Evolutionary conservation across 2,113 vertebrate species (phyloP).

Genomic region (Dendropsophus ebraccatus): DNA sequence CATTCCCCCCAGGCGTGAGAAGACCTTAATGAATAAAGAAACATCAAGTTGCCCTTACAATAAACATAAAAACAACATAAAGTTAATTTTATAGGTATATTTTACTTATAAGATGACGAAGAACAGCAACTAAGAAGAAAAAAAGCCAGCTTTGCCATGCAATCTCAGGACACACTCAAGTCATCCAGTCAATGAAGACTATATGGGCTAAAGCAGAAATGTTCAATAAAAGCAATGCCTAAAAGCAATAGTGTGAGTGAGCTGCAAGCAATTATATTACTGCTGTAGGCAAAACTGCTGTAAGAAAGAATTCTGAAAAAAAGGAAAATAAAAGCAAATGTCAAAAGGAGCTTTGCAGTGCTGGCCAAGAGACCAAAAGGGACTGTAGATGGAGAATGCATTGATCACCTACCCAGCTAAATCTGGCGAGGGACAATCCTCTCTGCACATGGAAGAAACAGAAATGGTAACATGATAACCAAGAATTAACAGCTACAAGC

Average conservation of each 20-base stretch:
- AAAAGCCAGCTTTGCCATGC: conserved; percentile 59
- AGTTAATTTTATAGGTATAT: background rate
- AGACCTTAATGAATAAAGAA: background rate
- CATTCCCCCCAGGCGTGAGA: background rate
- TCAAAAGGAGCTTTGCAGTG: conserved; percentile 46
- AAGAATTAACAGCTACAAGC: background rate
- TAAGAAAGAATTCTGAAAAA: conserved; percentile 52
- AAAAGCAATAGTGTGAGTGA: conserved; percentile 51
- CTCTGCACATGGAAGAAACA: conserved; percentile 84
- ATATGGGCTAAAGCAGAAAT: conserved; percentile 58
- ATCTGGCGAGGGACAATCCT: conserved; percentile 88
- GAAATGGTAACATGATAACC: conserved; percentile 69
- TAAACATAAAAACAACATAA: background rate
- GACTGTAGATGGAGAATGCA: conserved; percentile 53
- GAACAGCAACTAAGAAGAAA: conserved; percentile 46
- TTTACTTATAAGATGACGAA: background rate
- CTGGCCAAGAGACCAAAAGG: conserved; percentile 69
- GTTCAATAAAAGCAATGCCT: conserved; percentile 47
- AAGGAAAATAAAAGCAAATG: conserved; percentile 32
- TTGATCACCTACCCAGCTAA: conserved; percentile 93
- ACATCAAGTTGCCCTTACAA: background rate
- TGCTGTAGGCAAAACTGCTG: conserved; percentile 50
- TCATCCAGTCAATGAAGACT: background rate
- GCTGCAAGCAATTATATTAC: conserved; percentile 55
- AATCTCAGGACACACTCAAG: background rate